Percentiles rank a stretch among this genome's conserved stretches.
Conservation (phyloP, 2,113 vertebrate genomes). For the Eclectus roratus region DNA sequence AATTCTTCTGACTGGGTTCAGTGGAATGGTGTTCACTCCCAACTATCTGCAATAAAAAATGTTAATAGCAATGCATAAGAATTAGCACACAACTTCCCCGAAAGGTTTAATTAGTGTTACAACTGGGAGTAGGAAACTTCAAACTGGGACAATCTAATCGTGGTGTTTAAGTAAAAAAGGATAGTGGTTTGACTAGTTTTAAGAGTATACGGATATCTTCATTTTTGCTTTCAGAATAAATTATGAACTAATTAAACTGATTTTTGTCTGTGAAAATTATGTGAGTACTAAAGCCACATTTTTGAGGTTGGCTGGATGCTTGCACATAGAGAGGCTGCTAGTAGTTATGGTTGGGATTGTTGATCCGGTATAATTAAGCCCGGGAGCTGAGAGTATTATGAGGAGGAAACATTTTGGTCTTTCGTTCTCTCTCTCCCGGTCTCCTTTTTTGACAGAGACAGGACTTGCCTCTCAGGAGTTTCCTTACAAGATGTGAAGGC, state of each 20-base stretch:
- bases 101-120: slow-evolving; percentile 43
- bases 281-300: not conserved
- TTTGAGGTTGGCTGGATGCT: slow-evolving; percentile 14
- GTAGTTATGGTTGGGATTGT: slow-evolving; percentile 18
- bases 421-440: not conserved
- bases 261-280: not conserved
- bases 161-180: not conserved
- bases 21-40: not conserved
- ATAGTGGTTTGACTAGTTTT: not conserved
- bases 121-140: slow-evolving; percentile 5
- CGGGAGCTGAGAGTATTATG: not conserved
- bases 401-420: not conserved
- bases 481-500: not conserved
- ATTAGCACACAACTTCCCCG: slow-evolving; percentile 4
- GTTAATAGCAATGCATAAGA: slow-evolving; percentile 22
- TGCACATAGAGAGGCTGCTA: not conserved
- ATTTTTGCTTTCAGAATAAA: not conserved
- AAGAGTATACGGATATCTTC: not conserved
- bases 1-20: slow-evolving; percentile 22
- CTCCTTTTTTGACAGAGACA: not conserved
- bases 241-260: not conserved
- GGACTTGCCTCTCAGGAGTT: not conserved
- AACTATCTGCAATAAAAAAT: slow-evolving; percentile 25
- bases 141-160: not conserved
- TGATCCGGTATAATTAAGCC: slow-evolving; percentile 9